A percentile compares a stretch with the other conserved stretches of the same genome.
These are phyloP conservation scores for Aphis craccivora DNA, from an alignment of 1,140 invertebrate genomes.

Conservation along the genomic window DNA sequence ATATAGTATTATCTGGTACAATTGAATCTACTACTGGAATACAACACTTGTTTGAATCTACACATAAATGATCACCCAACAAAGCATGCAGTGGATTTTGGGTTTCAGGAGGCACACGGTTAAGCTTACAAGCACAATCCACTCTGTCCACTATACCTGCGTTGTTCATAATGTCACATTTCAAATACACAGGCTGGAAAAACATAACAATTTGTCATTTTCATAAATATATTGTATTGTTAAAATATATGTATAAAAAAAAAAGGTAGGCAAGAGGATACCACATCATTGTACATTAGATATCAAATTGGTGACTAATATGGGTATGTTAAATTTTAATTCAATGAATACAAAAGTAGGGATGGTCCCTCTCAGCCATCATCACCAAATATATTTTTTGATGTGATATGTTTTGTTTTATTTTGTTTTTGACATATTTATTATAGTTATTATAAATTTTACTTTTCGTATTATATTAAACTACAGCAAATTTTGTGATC, in stretches of 20 bases:
- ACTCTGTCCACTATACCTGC: conserved; percentile 76
- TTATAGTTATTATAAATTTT: too few relatives aligned
- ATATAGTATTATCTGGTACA: conserved; percentile 36
- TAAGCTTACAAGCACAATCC: conserved; percentile 56
- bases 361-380: too few relatives aligned
- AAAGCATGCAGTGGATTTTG: conserved; percentile 54
- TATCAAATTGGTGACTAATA: too few relatives aligned
- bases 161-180: conserved; percentile 72
- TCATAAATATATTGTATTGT: neutral
- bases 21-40: conserved; percentile 26
- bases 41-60: conserved; percentile 44
- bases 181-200: conserved; percentile 84
- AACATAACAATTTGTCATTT: conserved; percentile 57
- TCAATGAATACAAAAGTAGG: too few relatives aligned
- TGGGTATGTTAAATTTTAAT: too few relatives aligned
- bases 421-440: too few relatives aligned
- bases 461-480: too few relatives aligned
- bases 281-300: too few relatives aligned
- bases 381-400: too few relatives aligned
- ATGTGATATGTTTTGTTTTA: too few relatives aligned
- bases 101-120: conserved; percentile 44
- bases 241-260: neutral
- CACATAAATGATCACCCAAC: neutral
- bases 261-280: too few relatives aligned
- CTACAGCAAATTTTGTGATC: too few relatives aligned